Evolutionary conservation across 2,888 invertebrate species (phyloP).

Genomic region (Aleiodes testaceus): DNA sequence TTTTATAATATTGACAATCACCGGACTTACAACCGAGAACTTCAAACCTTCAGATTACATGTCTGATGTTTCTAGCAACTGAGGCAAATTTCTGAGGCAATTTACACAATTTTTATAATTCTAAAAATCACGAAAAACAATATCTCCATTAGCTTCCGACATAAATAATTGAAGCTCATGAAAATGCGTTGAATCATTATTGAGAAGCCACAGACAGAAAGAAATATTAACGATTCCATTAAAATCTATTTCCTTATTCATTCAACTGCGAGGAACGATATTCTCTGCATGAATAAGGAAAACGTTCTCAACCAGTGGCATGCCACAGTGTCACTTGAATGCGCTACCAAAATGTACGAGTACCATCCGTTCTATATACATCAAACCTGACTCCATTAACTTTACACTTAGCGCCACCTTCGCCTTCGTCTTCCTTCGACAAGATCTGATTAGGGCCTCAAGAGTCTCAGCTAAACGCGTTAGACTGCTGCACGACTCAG

Average conservation of each 20-base stretch:
- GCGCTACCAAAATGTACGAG: conserved; percentile 16
- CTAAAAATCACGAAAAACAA: too few species aligned
- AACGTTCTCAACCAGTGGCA: conserved; percentile 7
- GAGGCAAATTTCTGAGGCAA: too few species aligned
- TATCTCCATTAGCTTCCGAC: too few species aligned
- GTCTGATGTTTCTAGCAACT: too few species aligned
- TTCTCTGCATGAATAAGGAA: conserved; percentile 10
- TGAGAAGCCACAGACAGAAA: too few species aligned
- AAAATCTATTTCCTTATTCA: conserved; percentile 9
- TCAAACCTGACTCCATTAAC: conserved; percentile 71
- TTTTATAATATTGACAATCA: too few species aligned
- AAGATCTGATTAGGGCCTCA: conserved; percentile 73
- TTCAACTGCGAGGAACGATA: conserved; percentile 1
- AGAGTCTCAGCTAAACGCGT: conserved; percentile 72
- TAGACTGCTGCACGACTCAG: conserved; percentile 62
- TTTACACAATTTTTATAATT: too few species aligned
- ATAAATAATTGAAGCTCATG: too few species aligned
- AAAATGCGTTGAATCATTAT: too few species aligned
- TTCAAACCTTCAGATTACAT: too few species aligned
- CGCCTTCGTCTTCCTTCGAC: conserved; percentile 57
- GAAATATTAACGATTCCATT: background rate
- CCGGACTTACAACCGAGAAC: too few species aligned
- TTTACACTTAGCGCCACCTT: conserved; percentile 71
- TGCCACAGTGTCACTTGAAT: conserved; percentile 24
- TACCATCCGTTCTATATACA: conserved; percentile 26